Conservation (phyloP, 2,113 vertebrate genomes). For the Martes martes region DNA sequence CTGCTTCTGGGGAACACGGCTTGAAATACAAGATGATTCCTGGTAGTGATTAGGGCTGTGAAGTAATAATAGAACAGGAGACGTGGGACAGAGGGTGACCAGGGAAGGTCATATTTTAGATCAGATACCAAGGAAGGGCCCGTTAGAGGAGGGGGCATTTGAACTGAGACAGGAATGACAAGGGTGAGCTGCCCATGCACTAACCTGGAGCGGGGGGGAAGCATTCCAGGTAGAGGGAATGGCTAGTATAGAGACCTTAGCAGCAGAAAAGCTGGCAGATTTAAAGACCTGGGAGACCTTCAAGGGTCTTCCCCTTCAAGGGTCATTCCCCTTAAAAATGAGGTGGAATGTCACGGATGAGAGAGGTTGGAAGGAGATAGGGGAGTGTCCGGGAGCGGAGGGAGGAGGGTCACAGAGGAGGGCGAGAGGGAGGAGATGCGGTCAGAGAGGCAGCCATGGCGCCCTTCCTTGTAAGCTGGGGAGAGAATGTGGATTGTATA, state of each 20-base stretch:
- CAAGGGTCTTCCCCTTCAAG: not conserved
- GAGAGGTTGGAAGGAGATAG: not conserved
- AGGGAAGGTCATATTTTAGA: not conserved
- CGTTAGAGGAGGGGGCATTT: not conserved
- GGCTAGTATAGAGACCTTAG: not conserved
- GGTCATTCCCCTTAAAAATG: not conserved
- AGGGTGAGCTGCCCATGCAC: not conserved
- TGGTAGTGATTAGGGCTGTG: not conserved
- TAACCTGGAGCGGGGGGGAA: not conserved
- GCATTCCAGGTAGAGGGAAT: not conserved
- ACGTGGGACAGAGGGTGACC: not conserved
- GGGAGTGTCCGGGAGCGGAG: not conserved
- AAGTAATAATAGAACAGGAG: not conserved
- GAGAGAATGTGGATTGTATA: not conserved
- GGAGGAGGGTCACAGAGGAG: accelerated
- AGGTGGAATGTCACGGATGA: not conserved
- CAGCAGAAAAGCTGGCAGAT: not conserved
- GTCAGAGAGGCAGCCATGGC: not conserved
- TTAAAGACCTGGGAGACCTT: not conserved
- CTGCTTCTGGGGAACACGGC: not conserved
- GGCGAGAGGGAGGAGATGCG: accelerated
- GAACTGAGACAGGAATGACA: not conserved
- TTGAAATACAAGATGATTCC: not conserved
- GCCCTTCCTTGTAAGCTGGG: not conserved
- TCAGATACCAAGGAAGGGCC: not conserved